Base-by-base conservation (phyloP, 2,113 vertebrate genomes). In the Panthera uncia region DNA sequence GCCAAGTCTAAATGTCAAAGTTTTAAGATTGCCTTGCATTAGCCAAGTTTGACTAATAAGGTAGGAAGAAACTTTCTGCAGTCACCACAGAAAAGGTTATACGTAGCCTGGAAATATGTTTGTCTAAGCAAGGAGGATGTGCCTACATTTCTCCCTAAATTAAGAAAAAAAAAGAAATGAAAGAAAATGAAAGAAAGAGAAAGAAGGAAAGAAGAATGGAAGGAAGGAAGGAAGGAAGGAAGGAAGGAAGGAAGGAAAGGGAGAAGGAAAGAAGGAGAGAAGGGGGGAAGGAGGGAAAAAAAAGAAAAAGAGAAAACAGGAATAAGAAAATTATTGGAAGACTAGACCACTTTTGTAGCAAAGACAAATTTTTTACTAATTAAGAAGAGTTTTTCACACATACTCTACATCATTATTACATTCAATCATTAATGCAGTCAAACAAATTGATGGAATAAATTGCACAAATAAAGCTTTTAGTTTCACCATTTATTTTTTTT, bases 1-100 rank as follows among this genome's bases (percentile, higher is more conserved):
- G 18, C 36, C 61, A 69, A 71, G 16, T 27, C 15, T 45, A 97
- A 97, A 92, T 89, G 66, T 50, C 79, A 95, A 84, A 55, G 19
- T n/a, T 95, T 95, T 76, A 86, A 61, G 10, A 80, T 85, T 89
- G 27, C 21, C n/a, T 94, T 92, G 2, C 6, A 76, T 89, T 87
- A 79, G 29, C 50, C 50, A 63, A 82, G 16, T 84, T 74, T 89
- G n/a, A n/a, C 38, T 89, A 73, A 5, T 10, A 63, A 84, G 52
- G 3, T 55, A 61, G n/a, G 89, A 25, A 95, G 38, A 66, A 61
- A 63, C 13, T 36, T 65, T 27, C 12, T 33, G 29, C 14, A 91
- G 21, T 89, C n/a, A 55, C 45, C 41, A 84, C 27, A 88, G 50
- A 89, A 95, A 89, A 79, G 45, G 19, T 63, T 9, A 71, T 84